Evolutionary conservation across 2,113 vertebrate genomes (phyloP), one percentile per base, ranked within the genome.

Genomic region (Paradisaea rubra): DNA sequence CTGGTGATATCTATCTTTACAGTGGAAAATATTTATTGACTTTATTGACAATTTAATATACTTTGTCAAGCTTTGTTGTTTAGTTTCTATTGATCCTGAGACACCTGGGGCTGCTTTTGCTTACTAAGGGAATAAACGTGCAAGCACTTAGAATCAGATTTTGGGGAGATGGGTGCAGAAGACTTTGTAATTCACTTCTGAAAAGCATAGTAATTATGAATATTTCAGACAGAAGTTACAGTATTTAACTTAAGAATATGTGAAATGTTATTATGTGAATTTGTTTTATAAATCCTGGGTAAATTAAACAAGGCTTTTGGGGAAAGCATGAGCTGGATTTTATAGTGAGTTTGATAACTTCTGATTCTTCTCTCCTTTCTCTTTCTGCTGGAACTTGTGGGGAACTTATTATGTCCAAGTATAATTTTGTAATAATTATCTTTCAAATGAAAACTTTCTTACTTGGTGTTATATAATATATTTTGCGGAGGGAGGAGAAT

Each of bases 401-500:
- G 3, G 0, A 69, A 73, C 3, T 24, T 53, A 4, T 18, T 53
- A n/a, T 30, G 7, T 52, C 15, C 8, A 64, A 81, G 3, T 63
- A 27, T n/a, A 11, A 27, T 91, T 81, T 47, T 22, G 3, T 54
- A 78, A 27, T 52, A 28, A 33, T 60, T 86, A 63, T 33, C 9
- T 69, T 92, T 45, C 39, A 54, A 49, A 53, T 54, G 2, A 44
- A 70, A 52, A 13, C 2, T 2, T 80, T 69, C 44, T 35, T 66
- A 13, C 17, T 60, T 86, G 27, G 2, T 60, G 9, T 31, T 72
- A 35, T 35, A 35, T 35, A 22, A 47, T 59, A 15, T 23, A 50
- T 74, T 70, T 69, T 1, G 8, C 3, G 10, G 5, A 24, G 2
- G 4, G 4, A 28, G 16, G 2, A 3, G 15, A 37, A 56, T 11